phyloP scores from a whole-genome alignment of 2,888 invertebrate genomes.

The Parnassius orleans region DNA sequence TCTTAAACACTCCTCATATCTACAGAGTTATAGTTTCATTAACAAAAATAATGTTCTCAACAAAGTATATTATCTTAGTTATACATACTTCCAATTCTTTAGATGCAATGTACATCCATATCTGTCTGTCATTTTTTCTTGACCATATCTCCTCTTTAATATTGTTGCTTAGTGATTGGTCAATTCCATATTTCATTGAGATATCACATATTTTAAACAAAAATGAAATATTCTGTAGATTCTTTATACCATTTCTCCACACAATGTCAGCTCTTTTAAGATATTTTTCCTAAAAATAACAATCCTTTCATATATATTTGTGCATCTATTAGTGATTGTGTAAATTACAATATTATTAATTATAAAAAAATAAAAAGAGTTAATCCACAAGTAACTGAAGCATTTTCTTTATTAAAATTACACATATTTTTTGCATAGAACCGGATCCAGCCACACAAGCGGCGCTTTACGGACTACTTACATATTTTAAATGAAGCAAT shows the following conservation, averaged over 20 bases:
- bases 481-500: slow-evolving; percentile 34
- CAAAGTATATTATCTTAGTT: too few relatives aligned
- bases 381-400: too few relatives aligned
- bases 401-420: too few relatives aligned
- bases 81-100: slow-evolving; percentile 65
- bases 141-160: slow-evolving; percentile 68
- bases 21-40: too few relatives aligned
- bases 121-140: slow-evolving; percentile 50
- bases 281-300: slow-evolving; percentile 60
- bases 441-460: too few relatives aligned
- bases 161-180: slow-evolving; percentile 71
- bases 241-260: slow-evolving; percentile 82
- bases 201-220: slow-evolving; percentile 82
- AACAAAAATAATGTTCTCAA: too few relatives aligned
- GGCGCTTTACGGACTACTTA: too few relatives aligned
- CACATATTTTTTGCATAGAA: too few relatives aligned
- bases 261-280: slow-evolving; percentile 81
- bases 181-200: slow-evolving; percentile 80
- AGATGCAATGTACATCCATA: slow-evolving; percentile 66
- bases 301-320: neutral
- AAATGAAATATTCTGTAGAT: slow-evolving; percentile 77
- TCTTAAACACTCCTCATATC: too few relatives aligned
- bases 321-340: too few relatives aligned
- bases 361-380: too few relatives aligned
- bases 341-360: too few relatives aligned